phyloP scores from a whole-genome alignment of 2,113 vertebrate species.

The Malaclemys terrapin region DNA sequence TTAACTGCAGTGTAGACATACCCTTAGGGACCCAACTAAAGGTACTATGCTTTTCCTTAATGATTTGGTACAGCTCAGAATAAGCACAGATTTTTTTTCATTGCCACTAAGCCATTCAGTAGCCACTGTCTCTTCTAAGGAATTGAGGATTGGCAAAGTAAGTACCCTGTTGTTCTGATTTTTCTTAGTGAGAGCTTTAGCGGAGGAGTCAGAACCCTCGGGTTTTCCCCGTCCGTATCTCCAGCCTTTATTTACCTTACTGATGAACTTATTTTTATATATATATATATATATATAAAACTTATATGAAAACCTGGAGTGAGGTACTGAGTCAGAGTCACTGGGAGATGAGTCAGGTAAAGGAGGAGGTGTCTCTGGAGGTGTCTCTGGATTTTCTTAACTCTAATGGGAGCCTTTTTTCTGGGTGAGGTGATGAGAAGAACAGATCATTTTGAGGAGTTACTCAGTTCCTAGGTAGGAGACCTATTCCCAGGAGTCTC shows the following conservation, averaged over 20 bases:
- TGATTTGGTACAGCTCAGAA: too few relatives aligned
- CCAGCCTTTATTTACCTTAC: background rate
- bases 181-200: background rate
- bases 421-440: background rate
- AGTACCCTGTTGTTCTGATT: background rate
- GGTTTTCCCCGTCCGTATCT: background rate
- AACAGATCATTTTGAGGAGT: background rate
- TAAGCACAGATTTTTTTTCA: too few relatives aligned
- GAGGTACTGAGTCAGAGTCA: background rate
- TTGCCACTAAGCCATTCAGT: too few relatives aligned
- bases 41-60: too few relatives aligned
- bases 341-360: background rate
- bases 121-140: background rate
- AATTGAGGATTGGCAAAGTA: background rate
- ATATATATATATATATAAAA: too few relatives aligned
- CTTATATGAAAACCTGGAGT: background rate
- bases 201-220: background rate
- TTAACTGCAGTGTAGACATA: too few relatives aligned
- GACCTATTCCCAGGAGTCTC: background rate
- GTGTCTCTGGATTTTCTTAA: background rate
- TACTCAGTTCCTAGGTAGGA: slow-evolving; percentile 16
- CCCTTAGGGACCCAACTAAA: too few relatives aligned
- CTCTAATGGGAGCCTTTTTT: background rate
- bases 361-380: background rate
- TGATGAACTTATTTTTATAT: background rate